A percentile compares a stretch with the other conserved stretches of the same genome.
These are phyloP conservation scores for Lomographa bimaculata DNA, from an alignment of 2,888 invertebrate species.

Conservation along the genomic window DNA sequence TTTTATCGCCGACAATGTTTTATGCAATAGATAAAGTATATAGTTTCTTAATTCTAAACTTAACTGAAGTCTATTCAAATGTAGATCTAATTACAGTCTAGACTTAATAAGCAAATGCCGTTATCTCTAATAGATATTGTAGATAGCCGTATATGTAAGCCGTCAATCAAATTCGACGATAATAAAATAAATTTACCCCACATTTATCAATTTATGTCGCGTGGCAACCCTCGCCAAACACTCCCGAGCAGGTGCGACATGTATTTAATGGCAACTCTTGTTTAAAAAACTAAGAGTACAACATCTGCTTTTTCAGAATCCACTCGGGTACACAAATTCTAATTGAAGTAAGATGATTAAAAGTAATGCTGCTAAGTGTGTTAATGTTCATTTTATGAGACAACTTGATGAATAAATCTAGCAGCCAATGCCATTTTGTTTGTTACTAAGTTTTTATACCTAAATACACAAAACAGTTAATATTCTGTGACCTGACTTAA, in stretches of 20 bases:
- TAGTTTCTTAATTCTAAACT: too few species aligned
- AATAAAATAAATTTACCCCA: constrained; percentile 31
- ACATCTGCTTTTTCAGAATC: constrained; percentile 79
- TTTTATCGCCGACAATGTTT: neutral
- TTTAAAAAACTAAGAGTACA: constrained; percentile 34
- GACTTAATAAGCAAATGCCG: too few species aligned
- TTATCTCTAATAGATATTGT: constrained; percentile 1
- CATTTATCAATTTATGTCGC: constrained; percentile 34
- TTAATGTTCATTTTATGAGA: constrained; percentile 11
- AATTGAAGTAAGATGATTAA: constrained; percentile 44
- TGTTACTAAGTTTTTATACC: too few species aligned
- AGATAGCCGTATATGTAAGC: constrained; percentile 5
- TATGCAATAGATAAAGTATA: too few species aligned
- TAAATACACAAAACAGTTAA: too few species aligned
- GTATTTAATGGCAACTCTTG: constrained; percentile 64
- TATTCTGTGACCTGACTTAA: too few species aligned
- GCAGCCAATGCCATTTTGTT: too few species aligned
- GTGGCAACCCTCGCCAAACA: constrained; percentile 48
- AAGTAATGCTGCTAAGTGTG: constrained; percentile 7
- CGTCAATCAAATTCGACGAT: constrained; percentile 19
- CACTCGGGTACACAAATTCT: constrained; percentile 62
- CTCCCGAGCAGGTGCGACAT: constrained; percentile 64
- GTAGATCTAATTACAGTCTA: too few species aligned
- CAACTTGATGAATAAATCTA: constrained; percentile 21
- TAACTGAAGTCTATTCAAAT: too few species aligned